Evolutionary conservation across 2,888 invertebrate species (phyloP).

Genomic region (Lydus trimaculatus): DNA sequence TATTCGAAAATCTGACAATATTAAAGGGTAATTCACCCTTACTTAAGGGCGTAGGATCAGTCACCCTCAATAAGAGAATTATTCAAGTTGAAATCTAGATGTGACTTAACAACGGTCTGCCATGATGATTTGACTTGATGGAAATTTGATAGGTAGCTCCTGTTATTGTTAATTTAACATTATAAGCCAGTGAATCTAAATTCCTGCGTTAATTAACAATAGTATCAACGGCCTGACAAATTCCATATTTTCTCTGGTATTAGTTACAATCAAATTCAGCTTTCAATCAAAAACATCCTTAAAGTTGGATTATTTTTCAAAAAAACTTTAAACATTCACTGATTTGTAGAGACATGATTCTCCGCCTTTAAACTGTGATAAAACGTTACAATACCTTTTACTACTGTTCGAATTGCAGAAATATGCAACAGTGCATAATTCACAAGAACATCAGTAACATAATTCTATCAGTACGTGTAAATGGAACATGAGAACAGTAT

Average conservation of each 20-base stretch:
- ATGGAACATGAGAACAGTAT: neutral
- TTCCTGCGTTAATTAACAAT: neutral
- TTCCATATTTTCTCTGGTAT: neutral
- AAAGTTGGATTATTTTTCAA: too few relatives aligned
- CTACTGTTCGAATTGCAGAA: neutral
- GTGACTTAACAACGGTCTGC: neutral
- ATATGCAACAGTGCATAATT: neutral
- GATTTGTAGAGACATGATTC: too few relatives aligned
- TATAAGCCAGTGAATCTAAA: neutral
- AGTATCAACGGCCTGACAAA: too few relatives aligned
- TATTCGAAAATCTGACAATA: neutral
- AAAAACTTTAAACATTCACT: too few relatives aligned
- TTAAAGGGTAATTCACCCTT: constrained; percentile 2
- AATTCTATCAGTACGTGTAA: neutral
- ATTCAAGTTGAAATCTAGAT: constrained; percentile 4
- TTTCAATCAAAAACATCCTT: too few relatives aligned
- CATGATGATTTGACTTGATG: neutral
- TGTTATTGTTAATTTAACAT: neutral
- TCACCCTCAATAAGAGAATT: constrained; percentile 5
- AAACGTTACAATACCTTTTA: neutral
- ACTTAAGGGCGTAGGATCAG: neutral
- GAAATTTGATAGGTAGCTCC: neutral
- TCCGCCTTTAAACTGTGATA: too few relatives aligned
- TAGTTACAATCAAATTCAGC: too few relatives aligned
- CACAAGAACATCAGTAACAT: neutral